phyloP scores from a whole-genome alignment of 2,888 invertebrate species.

The Tipula lateralis region DNA sequence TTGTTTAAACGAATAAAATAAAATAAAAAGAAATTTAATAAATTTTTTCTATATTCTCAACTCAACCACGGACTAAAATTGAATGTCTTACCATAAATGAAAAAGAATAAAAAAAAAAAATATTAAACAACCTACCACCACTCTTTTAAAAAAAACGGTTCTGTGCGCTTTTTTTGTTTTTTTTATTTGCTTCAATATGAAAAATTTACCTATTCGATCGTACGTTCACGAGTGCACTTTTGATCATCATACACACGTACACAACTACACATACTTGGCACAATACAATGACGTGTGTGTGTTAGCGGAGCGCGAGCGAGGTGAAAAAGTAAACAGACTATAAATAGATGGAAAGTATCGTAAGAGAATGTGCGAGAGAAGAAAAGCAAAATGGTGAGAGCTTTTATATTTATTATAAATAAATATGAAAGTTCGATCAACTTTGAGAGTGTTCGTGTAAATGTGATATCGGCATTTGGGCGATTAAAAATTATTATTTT shows the following conservation, averaged over 20 bases:
- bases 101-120: not conserved
- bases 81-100: not conserved
- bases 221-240: not conserved
- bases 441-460: not conserved
- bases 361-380: not conserved
- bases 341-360: not conserved
- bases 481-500: not conserved
- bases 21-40: not conserved
- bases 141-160: not conserved
- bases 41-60: not conserved
- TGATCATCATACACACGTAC: not conserved
- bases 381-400: not conserved
- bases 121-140: not conserved
- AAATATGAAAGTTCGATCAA: not conserved
- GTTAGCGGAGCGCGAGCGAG: not conserved
- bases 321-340: not conserved
- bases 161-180: not conserved
- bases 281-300: not conserved
- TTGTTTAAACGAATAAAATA: not conserved
- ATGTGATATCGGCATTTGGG: not conserved
- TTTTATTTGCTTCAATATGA: too few relatives aligned
- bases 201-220: not conserved
- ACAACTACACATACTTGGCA: not conserved
- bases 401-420: not conserved
- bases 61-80: constrained; percentile 14